Percentiles rank a stretch among this genome's conserved stretches.
Conservation (phyloP, 2,888 invertebrate genomes). For the Mantis religiosa region DNA sequence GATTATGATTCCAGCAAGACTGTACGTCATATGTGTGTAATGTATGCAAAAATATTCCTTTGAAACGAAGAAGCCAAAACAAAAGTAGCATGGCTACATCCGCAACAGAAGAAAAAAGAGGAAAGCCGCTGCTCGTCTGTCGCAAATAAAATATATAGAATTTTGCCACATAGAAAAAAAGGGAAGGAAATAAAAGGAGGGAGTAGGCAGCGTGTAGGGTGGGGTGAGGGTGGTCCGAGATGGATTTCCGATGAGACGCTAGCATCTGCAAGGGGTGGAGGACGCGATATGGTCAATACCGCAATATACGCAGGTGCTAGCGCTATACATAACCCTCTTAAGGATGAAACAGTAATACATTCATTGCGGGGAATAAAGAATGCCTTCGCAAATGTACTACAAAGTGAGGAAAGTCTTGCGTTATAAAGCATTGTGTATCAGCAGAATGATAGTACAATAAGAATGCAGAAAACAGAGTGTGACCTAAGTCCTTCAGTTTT, state of each 20-base stretch:
- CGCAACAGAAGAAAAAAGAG: not conserved
- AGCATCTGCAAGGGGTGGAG: not conserved
- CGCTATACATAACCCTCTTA: not conserved
- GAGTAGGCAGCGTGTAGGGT: not conserved
- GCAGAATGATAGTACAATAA: too few relatives aligned
- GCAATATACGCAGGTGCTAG: not conserved
- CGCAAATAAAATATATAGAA: not conserved
- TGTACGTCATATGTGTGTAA: not conserved
- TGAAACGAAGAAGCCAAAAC: not conserved
- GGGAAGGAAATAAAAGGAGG: not conserved
- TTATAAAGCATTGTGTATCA: too few relatives aligned
- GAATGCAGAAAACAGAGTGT: too few relatives aligned
- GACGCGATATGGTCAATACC: not conserved
- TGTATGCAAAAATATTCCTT: not conserved
- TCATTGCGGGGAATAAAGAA: too few relatives aligned
- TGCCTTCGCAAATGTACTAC: too few relatives aligned
- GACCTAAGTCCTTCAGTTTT: too few relatives aligned
- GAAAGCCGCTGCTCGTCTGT: not conserved
- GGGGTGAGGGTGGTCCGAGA: not conserved
- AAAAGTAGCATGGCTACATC: not conserved
- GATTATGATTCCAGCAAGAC: not conserved
- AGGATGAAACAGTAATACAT: not conserved
- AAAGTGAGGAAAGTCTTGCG: too few relatives aligned
- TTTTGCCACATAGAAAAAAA: not conserved
- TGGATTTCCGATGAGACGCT: slow-evolving; percentile 1